A percentile compares a stretch with the other conserved stretches of the same genome.
Evolutionary conservation across 1,140 invertebrate species (phyloP).

Genomic region (Heliconius nattereri): DNA sequence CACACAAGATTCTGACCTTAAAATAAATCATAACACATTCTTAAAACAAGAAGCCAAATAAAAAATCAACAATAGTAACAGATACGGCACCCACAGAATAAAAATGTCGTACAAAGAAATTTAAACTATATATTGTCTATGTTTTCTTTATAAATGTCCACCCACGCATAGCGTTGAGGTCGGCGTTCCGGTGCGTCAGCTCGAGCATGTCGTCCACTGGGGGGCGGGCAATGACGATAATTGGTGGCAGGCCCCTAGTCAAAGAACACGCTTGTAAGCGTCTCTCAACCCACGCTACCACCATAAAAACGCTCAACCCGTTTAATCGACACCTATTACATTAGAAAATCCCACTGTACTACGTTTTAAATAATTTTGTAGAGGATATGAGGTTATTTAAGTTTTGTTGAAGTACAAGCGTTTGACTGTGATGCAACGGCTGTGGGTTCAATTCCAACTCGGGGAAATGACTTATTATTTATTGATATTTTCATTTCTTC

Average conservation of each 20-base stretch:
- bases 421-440: no score
- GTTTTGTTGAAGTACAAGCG: background rate
- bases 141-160: conserved; percentile 48
- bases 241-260: conserved; percentile 50
- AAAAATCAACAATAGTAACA: background rate
- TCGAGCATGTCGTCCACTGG: conserved; percentile 42
- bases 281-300: conserved; percentile 43
- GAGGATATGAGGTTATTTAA: conserved; percentile 29
- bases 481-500: no score
- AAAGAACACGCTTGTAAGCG: conserved; percentile 39
- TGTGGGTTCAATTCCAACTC: no score
- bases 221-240: conserved; percentile 57
- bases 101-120: conserved; percentile 27
- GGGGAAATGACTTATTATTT: no score
- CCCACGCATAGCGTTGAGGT: conserved; percentile 53
- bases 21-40: background rate
- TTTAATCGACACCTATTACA: conserved; percentile 31
- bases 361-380: conserved; percentile 11
- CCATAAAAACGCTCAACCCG: conserved; percentile 43
- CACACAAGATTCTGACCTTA: no score
- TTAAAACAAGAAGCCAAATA: background rate
- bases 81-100: conserved; percentile 3
- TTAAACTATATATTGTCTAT: conserved; percentile 33
- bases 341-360: conserved; percentile 11
- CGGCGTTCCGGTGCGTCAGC: conserved; percentile 43